Evolutionary conservation across 2,797 vertebrate genomes (phyloP).

Genomic region (Gouania willdenowi): DNA sequence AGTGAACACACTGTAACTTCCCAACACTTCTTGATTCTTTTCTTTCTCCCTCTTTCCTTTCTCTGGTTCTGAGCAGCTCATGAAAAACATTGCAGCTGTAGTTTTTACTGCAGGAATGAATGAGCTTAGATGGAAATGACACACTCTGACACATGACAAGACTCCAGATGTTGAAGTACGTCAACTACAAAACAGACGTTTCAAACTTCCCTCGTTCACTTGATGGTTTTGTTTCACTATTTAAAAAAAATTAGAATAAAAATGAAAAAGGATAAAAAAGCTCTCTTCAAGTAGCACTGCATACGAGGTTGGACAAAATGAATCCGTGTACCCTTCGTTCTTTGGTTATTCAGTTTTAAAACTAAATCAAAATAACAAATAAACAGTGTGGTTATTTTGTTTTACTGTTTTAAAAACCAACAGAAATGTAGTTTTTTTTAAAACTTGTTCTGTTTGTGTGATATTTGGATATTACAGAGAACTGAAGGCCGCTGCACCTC

Average conservation of each 20-base stretch:
- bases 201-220: conserved; percentile 39
- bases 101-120: conserved; percentile 24
- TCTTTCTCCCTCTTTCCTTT: conserved; percentile 13
- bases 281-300: conserved; percentile 46
- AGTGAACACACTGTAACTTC: conserved; percentile 49
- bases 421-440: too few relatives aligned
- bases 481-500: too few relatives aligned
- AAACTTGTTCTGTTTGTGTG: too few relatives aligned
- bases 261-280: conserved; percentile 9
- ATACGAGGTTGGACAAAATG: conserved; percentile 55
- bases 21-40: conserved; percentile 55
- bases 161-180: conserved; percentile 38
- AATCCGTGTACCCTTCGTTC: too few relatives aligned
- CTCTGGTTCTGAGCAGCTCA: conserved; percentile 31
- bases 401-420: too few relatives aligned
- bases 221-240: conserved; percentile 30
- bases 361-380: too few relatives aligned
- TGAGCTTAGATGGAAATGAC: conserved; percentile 30
- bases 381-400: too few relatives aligned
- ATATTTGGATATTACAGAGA: too few relatives aligned
- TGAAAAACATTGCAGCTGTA: conserved; percentile 17
- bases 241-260: conserved; percentile 1
- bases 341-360: too few relatives aligned
- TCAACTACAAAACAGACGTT: conserved; percentile 47
- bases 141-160: conserved; percentile 33